Evolutionary conservation across 2,113 vertebrate species (phyloP), one percentile per base, ranked within the genome.

Genomic region (Strigops habroptila): DNA sequence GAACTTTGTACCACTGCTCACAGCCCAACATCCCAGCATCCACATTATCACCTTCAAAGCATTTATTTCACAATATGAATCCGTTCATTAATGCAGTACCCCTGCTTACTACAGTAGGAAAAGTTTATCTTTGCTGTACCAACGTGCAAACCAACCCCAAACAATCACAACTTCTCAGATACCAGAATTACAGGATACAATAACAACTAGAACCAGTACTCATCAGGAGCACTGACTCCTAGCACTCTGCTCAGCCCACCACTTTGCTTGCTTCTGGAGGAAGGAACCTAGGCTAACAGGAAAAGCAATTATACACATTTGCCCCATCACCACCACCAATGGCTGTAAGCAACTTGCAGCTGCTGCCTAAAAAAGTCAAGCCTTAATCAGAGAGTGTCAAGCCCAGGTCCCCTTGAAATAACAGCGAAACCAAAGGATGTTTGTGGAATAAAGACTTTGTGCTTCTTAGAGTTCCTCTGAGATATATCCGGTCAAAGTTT

Each of bases 221-320:
- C 22, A 60, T 33, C 48, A 83, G 7, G 7, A n/a, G n/a, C n/a
- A 7, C 5, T 14, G 5, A 21, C 7, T 33, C 6, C 6, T 8
- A 57, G 3, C 4, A 30, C 8, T 21, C 13, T 41, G 3, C 59
- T 57, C 14, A 39, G 1, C 3, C 19, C 12, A 28, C 0, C 0
- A 0, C 5, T 14, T n/a, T 31, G 19, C n/a, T 39, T 43, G 14
- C 30, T 62, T 69, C 25, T 1, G 28, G 4, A 28, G 1, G 6
- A 64, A 55, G 2, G 1, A 9, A 3, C 0, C 0, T 0, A 14
- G 1, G 2, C 1, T 0, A 1, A 27, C 5, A 51, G 53, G 44
- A 91, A 57, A 43, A 25, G 43, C 44, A 82, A 1, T 92, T 90
- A 65, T 46, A 57, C 7, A 67, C 91, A 91, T 67, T 63, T 90